These are phyloP conservation scores for Syngnathus acus DNA, from an alignment of 2,797 vertebrate genomes.

Conservation along the genomic window DNA sequence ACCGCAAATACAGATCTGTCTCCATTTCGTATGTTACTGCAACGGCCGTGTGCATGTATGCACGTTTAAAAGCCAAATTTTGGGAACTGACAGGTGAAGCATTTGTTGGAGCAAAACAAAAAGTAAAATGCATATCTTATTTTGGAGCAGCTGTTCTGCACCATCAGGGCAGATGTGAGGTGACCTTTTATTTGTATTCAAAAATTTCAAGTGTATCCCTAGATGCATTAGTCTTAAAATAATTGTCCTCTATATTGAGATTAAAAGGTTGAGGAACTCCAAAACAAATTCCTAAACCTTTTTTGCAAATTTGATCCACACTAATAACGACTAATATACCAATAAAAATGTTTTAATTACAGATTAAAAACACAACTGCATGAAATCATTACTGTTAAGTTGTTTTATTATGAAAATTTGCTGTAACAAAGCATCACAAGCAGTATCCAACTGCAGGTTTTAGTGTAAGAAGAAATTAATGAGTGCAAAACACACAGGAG, in stretches of 20 bases:
- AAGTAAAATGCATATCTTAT: background rate
- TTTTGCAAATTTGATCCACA: background rate
- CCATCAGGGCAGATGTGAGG: background rate
- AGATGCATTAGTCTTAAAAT: background rate
- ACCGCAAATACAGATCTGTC: conserved; percentile 18
- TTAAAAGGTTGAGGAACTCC: background rate
- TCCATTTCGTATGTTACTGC: background rate
- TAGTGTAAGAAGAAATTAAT: conserved; percentile 5
- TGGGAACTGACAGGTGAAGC: conserved; percentile 16
- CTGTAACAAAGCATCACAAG: conserved; percentile 37
- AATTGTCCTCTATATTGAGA: background rate
- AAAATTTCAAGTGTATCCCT: background rate
- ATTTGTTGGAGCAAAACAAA: conserved; percentile 3
- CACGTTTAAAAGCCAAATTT: background rate
- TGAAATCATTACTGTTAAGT: conserved; percentile 13
- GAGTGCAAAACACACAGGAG: conserved; percentile 14
- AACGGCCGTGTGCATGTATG: conserved; percentile 6
- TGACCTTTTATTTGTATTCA: background rate
- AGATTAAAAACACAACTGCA: background rate
- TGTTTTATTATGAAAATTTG: conserved; percentile 49
- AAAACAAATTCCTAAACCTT: background rate
- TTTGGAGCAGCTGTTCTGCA: background rate
- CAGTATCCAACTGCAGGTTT: conserved; percentile 67
- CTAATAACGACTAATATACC: background rate
- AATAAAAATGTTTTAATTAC: background rate